Evolutionary conservation across 1,140 invertebrate species (phyloP).

Genomic region (Parasteatoda tepidariorum): DNA sequence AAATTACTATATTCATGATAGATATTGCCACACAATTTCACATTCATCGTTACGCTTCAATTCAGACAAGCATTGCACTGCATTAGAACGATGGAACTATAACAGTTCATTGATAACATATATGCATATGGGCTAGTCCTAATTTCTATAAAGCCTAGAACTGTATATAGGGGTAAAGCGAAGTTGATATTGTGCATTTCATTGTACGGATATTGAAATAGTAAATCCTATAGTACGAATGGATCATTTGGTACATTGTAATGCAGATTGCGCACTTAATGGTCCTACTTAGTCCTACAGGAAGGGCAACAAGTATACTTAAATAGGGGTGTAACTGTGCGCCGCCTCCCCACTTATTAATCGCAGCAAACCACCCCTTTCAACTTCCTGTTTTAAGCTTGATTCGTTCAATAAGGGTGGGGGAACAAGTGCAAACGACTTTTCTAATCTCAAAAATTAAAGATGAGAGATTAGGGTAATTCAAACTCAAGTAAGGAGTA

Average conservation of each 20-base stretch:
- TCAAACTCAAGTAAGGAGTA: too few relatives aligned
- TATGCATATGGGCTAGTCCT: slow-evolving; percentile 11
- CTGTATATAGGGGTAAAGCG: neutral
- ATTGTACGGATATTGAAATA: slow-evolving; percentile 10
- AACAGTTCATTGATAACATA: neutral
- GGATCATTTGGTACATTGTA: slow-evolving; percentile 48
- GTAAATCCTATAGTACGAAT: neutral
- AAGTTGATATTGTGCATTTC: neutral
- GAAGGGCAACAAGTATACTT: slow-evolving; percentile 47
- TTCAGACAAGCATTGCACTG: neutral
- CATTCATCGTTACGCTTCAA: neutral
- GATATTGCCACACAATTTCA: neutral
- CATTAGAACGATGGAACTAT: neutral
- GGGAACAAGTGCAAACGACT: slow-evolving; percentile 2
- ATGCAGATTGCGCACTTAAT: slow-evolving; percentile 53
- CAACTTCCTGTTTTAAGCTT: neutral
- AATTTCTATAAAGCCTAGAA: neutral
- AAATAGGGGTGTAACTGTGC: neutral
- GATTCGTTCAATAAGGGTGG: slow-evolving; percentile 10
- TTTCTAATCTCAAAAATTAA: neutral
- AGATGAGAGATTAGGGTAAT: neutral
- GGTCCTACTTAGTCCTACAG: slow-evolving; percentile 36
- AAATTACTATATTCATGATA: too few relatives aligned
- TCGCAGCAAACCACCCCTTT: neutral
- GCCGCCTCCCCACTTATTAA: slow-evolving; percentile 1